phyloP scores from a whole-genome alignment of 2,113 vertebrate species.

The Struthidea cinerea region DNA sequence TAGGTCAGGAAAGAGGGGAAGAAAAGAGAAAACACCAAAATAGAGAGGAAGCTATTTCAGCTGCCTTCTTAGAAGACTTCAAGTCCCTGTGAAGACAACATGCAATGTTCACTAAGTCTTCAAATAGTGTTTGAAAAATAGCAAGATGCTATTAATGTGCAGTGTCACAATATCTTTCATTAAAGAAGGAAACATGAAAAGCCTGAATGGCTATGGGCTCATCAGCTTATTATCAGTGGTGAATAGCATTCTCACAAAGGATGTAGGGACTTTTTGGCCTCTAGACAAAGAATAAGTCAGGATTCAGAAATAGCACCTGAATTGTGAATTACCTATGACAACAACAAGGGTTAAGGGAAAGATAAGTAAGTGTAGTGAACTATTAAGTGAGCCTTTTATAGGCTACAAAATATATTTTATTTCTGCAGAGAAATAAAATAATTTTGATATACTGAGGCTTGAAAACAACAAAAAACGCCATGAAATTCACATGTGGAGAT shows the following conservation, averaged over 20 bases:
- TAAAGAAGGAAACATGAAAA: constrained; percentile 6
- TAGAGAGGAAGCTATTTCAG: neutral
- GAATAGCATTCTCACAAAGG: neutral
- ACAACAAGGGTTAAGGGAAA: neutral
- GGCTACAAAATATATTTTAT: neutral
- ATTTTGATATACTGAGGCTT: neutral
- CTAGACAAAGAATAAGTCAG: neutral
- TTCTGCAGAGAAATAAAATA: neutral
- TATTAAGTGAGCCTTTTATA: neutral
- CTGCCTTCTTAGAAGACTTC: neutral
- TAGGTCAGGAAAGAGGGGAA: neutral
- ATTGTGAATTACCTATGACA: neutral
- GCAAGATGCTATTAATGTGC: neutral
- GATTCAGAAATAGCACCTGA: neutral
- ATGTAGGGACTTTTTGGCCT: neutral
- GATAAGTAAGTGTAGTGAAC: neutral
- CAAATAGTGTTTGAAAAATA: constrained; percentile 14
- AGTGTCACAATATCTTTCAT: neutral
- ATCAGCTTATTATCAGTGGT: neutral
- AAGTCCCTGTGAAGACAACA: neutral
- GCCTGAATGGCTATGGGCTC: neutral
- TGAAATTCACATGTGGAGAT: neutral
- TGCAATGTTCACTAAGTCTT: neutral
- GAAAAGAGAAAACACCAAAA: neutral
- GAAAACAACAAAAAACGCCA: neutral